phyloP scores from a whole-genome alignment of 64 coral and sea anemone species.

The Actinia equina region DNA sequence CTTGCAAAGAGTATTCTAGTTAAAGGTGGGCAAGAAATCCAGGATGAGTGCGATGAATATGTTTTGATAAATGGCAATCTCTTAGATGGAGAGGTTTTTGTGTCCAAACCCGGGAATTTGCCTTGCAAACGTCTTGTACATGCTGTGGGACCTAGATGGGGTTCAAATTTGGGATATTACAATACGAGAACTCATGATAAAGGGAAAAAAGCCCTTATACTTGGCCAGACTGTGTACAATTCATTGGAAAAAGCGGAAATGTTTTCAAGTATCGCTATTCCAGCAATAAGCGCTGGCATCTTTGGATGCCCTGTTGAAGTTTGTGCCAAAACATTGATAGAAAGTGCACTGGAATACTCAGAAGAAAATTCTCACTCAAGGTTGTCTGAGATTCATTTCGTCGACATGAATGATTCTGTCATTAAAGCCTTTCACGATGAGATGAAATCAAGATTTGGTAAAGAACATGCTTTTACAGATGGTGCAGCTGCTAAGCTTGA shows the following conservation, averaged over 20 bases:
- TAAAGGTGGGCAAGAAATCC: conserved; percentile 39
- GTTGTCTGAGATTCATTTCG: conserved; percentile 72
- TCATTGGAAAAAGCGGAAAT: conserved; percentile 38
- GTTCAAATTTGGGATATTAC: too few species aligned
- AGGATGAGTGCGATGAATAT: conserved; percentile 47
- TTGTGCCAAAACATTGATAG: conserved; percentile 45
- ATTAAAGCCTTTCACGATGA: conserved; percentile 48
- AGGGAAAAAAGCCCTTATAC: not conserved
- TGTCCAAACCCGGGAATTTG: conserved; percentile 30
- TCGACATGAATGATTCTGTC: conserved; percentile 46
- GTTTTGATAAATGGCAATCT: not conserved
- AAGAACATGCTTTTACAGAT: conserved; percentile 27
- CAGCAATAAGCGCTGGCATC: conserved; percentile 43
- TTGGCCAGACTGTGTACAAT: conserved; percentile 19
- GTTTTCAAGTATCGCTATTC: conserved; percentile 18
- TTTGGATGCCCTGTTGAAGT: conserved; percentile 59
- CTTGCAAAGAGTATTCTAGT: conserved; percentile 45
- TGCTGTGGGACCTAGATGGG: conserved; percentile 59
- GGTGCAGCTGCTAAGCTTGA: not conserved
- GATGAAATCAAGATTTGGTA: conserved; percentile 52
- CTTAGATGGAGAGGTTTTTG: conserved; percentile 38
- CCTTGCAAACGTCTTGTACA: conserved; percentile 64
- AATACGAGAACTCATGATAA: not conserved
- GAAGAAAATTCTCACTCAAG: conserved; percentile 2
- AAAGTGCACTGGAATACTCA: conserved; percentile 41